These are phyloP conservation scores for Drosophila acutilabella DNA, from an alignment of 2,888 invertebrate species.

Conservation along the genomic window DNA sequence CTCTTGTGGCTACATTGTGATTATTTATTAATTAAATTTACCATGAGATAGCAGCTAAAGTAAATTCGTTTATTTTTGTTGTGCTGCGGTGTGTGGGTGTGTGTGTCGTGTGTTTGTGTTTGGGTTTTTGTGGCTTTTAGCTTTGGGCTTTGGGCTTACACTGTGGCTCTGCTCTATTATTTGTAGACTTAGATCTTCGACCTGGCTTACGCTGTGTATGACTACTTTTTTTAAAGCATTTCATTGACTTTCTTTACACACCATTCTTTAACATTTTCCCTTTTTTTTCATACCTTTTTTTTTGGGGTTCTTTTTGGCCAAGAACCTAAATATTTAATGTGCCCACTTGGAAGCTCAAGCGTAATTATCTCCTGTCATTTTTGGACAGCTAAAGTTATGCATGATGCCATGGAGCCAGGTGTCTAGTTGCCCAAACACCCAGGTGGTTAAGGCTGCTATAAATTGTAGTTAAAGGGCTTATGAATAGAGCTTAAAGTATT, in stretches of 20 bases:
- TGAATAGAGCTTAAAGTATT: slow-evolving; percentile 24
- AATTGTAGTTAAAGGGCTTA: slow-evolving; percentile 46
- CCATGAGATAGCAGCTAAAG: slow-evolving; percentile 61
- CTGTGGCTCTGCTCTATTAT: slow-evolving; percentile 48
- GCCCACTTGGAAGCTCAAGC: slow-evolving; percentile 46
- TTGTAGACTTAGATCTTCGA: slow-evolving; percentile 52
- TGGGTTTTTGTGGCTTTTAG: slow-evolving; percentile 44
- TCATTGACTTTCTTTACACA: slow-evolving; percentile 51
- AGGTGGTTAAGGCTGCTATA: slow-evolving; percentile 48
- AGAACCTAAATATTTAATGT: slow-evolving; percentile 54
- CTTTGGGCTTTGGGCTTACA: slow-evolving; percentile 27
- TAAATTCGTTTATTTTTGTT: slow-evolving; percentile 35
- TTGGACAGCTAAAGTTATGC: slow-evolving; percentile 37
- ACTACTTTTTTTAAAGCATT: slow-evolving; percentile 47
- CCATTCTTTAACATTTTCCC: slow-evolving; percentile 15
- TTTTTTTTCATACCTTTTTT: slow-evolving; percentile 3
- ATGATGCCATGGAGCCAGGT: slow-evolving; percentile 6
- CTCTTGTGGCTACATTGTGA: slow-evolving; percentile 75
- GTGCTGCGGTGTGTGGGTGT: slow-evolving; percentile 16
- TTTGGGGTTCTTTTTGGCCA: slow-evolving; percentile 4
- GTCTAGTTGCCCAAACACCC: slow-evolving; percentile 16
- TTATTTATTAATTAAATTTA: slow-evolving; percentile 83
- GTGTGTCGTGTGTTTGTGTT: background rate
- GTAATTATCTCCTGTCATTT: slow-evolving; percentile 55
- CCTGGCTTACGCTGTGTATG: slow-evolving; percentile 23